Conservation (phyloP, 2,888 invertebrate genomes). For the Athrips mouffetella region DNA sequence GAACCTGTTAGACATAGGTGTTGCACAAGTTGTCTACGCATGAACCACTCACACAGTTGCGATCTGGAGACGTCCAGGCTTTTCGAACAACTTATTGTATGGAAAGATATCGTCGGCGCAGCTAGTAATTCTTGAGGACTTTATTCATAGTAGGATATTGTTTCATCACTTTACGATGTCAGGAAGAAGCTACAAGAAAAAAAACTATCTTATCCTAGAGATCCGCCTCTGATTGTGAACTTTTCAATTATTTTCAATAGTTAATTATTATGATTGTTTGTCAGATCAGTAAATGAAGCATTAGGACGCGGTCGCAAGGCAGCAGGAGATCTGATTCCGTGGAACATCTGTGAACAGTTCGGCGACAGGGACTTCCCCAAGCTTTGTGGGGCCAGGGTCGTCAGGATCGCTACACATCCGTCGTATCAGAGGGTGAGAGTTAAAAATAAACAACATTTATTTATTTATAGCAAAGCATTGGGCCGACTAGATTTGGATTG, state of each 20-base stretch:
- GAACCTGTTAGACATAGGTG: no score
- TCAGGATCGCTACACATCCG: constrained; percentile 98
- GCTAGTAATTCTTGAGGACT: no score
- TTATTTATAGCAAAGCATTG: neutral
- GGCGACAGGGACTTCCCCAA: constrained; percentile 96
- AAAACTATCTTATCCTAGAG: no score
- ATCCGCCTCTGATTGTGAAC: no score
- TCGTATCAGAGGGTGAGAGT: constrained; percentile 89
- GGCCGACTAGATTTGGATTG: neutral
- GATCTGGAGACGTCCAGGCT: no score
- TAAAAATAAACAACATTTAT: neutral
- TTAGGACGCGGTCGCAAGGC: constrained; percentile 93
- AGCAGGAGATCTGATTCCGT: constrained; percentile 98
- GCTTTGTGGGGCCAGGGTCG: constrained; percentile 92
- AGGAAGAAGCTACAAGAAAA: no score
- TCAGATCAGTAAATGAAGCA: constrained; percentile 84
- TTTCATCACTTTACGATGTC: no score
- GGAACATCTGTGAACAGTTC: constrained; percentile 98
- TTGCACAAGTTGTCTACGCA: no score
- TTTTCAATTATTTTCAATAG: neutral
- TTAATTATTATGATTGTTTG: neutral
- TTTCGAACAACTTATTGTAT: no score
- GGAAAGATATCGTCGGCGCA: no score
- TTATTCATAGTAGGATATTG: no score
- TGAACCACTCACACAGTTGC: no score